Evolutionary conservation across 1,140 invertebrate species (phyloP), one percentile per base, ranked within the genome.

Genomic region (Arctopsyche grandis): DNA sequence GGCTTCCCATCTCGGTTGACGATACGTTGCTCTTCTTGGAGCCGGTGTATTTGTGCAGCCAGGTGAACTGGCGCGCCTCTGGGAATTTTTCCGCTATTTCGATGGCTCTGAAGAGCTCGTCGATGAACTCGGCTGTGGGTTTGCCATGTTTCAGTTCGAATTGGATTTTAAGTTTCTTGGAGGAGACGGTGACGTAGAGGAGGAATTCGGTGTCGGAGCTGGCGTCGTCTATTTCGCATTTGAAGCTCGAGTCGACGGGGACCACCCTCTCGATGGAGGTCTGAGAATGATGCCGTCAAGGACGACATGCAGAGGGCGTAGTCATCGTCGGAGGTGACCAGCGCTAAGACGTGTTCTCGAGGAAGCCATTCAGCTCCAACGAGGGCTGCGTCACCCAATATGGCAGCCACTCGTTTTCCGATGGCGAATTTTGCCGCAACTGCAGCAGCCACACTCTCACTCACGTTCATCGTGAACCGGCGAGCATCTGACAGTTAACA

Each of bases 161-260:
- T 74, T 86, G 86, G 83, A 86, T 86, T 81, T 87, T 89, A 83
- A 85, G 85, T 79, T 85, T 86, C 82, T 84, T 85, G 76, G 88
- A 88, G 78, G 86, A 87, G 63, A 89, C 82, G 82, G 86, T 88
- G 83, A 89, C 84, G 83, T 87, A 88, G 81, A 89, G 84, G 63
- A 88, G 85, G 71, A 85, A 85, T 80, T 88, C 87, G 48, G 86
- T 84, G 75, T 88, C 84, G 69, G 85, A 84, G 56, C 86, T 87
- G 76, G 87, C 88, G 80, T 88, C 88, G 83, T 88, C 91, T 84
- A 93, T 92, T 89, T 93, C 91, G 89, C 92, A 95, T 84, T 91
- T 91, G 86, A 95, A 94, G 83, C 91, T 91, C 81, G 90, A 89
- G 87, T 94, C 91, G 69, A 95, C 91, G n/a, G 94, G 93, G 81